Evolutionary conservation across 1,140 invertebrate species (phyloP), one percentile per base, ranked within the genome.

Genomic region (Melanaphis sacchari): DNA sequence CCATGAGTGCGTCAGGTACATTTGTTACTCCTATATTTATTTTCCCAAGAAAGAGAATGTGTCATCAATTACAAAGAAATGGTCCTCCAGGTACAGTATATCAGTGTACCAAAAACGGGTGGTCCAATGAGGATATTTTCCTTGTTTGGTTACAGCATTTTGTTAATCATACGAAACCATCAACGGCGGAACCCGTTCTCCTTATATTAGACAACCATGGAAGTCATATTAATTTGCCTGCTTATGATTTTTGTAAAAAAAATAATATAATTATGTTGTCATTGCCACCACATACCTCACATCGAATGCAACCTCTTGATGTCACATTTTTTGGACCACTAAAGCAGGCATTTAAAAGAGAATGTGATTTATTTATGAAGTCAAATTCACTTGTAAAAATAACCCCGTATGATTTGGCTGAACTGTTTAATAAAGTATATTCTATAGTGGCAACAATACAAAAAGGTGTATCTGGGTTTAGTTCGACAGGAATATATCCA

Each of bases 11-110:
- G 76, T 87, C 94, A 22, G 95, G 96, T 40, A 94, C 94, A 91
- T 95, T 94, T 93, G 94, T 96, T 41, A 95, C 95, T 36, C 95
- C 95, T 24, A 93, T 95, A 87, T 95, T 96, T 93, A 94, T 96
- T 49, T 96, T 95, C 94, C 94, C 95, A 11, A 93, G 95, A 15
- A 94, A 95, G 93, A 94, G 95, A 94, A 95, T 95, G 66, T 95
- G 95, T 52, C 94, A 95, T 38, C 94, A 95, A 59, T 94, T 94
- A 89, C 95, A 95, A 94, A 95, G 96, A 38, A 94, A 94, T 91
- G 95, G 95, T 94, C 95, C 95, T 26, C 54, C 94, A 89, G 96
- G 95, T 94, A 94, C 95, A 66, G 89, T 95, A 90, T 95, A 95
- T 94, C 94, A 94, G 91, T 94, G 94, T 41, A 92, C 94, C 94